Conservation (phyloP, 2,888 invertebrate species). For the Drosophila atripex region DNA sequence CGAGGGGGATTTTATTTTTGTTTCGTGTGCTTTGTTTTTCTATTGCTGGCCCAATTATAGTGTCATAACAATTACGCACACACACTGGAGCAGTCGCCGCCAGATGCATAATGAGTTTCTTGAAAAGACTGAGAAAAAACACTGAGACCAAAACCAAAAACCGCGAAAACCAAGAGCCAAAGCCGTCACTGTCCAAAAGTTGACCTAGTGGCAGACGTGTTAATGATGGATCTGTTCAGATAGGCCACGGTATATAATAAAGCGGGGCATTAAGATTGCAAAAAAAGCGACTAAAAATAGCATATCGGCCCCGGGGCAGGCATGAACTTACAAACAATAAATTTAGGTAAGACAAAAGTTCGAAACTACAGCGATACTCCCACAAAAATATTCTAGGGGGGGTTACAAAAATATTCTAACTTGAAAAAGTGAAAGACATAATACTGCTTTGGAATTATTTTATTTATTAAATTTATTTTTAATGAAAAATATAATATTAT, state of each 20-base stretch:
- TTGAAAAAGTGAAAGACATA: neutral
- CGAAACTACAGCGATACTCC: slow-evolving; percentile 5
- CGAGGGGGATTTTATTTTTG: slow-evolving; percentile 23
- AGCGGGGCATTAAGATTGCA: slow-evolving; percentile 65
- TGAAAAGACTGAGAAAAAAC: slow-evolving; percentile 43
- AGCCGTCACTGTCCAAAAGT: slow-evolving; percentile 41
- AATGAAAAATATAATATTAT: no score
- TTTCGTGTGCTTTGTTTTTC: slow-evolving; percentile 28
- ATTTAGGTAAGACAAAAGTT: neutral
- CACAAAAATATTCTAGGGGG: slow-evolving; percentile 6
- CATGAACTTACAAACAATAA: neutral
- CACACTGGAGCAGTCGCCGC: slow-evolving; percentile 22
- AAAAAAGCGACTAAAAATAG: slow-evolving; percentile 31
- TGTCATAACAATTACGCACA: slow-evolving; percentile 70
- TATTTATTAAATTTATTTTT: no score
- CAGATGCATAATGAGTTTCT: slow-evolving; percentile 52
- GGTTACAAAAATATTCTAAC: neutral
- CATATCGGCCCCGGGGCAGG: slow-evolving; percentile 3
- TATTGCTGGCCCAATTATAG: slow-evolving; percentile 66
- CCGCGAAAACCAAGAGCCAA: slow-evolving; percentile 33
- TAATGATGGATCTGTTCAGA: slow-evolving; percentile 76
- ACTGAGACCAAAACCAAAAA: slow-evolving; percentile 21
- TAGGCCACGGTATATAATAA: slow-evolving; percentile 57
- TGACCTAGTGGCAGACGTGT: slow-evolving; percentile 75
- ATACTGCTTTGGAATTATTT: neutral